Conservation (phyloP, 2,113 vertebrate genomes). For the Pyrgilauda ruficollis region DNA sequence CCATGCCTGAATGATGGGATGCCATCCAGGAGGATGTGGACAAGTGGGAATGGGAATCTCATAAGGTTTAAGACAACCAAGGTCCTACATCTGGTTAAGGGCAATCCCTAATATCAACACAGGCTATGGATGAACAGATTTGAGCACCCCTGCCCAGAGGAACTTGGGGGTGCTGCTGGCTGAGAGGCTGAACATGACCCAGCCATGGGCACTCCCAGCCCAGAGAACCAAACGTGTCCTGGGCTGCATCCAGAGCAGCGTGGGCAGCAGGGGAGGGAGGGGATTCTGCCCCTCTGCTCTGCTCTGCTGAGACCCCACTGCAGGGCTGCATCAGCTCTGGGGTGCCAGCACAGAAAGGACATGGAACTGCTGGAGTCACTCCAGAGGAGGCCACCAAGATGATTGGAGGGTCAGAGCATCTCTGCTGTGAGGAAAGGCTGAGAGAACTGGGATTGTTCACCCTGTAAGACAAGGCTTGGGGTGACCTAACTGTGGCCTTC, state of each 20-base stretch:
- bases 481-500: background rate
- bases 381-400: background rate
- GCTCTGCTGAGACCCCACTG: background rate
- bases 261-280: background rate
- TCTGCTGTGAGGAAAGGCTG: background rate
- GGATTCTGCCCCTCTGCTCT: background rate
- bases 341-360: background rate
- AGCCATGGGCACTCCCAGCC: background rate
- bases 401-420: background rate
- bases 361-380: rapidly evolving
- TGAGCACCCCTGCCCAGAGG: background rate
- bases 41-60: background rate
- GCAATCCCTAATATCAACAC: background rate
- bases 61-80: background rate
- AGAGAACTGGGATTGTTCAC: background rate
- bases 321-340: background rate
- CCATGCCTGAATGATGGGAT: background rate
- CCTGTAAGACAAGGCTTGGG: background rate
- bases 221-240: background rate
- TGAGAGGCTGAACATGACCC: background rate
- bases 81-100: background rate
- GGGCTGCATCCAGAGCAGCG: background rate
- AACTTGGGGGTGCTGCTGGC: background rate
- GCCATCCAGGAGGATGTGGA: background rate
- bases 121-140: background rate